Base-by-base conservation (phyloP, 2,888 invertebrate species). In the Diplazon laetatorius region DNA sequence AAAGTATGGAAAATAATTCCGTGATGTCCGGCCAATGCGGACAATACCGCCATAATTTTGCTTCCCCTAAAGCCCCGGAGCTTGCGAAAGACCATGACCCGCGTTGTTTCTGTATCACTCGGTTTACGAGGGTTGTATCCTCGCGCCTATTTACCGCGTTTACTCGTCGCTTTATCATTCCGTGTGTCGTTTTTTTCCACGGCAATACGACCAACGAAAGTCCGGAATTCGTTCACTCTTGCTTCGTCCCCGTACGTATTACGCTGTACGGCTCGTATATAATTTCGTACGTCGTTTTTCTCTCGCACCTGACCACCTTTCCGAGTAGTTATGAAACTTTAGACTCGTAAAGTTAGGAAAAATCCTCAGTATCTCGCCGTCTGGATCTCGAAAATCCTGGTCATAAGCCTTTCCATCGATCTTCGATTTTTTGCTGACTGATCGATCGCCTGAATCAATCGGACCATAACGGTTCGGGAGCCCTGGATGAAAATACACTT, bases 91-190 rank as follows among this genome's bases (percentile, higher is more conserved):
- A 81, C 73, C 76, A 74, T 69, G 74, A 76, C 18, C n/a, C n/a
- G 14, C 71, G 60, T 79, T 77, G 78, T 82, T 85, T 83, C 76
- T 83, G 76, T 82, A 80, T 81, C 80, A 78, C 80, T 86, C 84
- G 84, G 85, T 87, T 87, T 85, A 86, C 82, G 85, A 84, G 76
- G n/a, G 81, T 76, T 82, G 81, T 85, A 84, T 85, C 83, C 6
- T 82, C 74, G 76, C 82, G 80, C 82, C 83, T 82, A 84, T 85
- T 83, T 84, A 83, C 78, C 79, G 76, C 70, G 66, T 80, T 72
- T 39, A 22, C 71, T 46, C 46, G 69, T 69, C 66, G 9, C 66
- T 50, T 48, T 65, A 65, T 52, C 69, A 59, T 57, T 30, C 12
- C 14, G 37, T 71, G 20, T 63, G n/a, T n/a, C n/a, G n/a, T n/a